Evolutionary conservation across 2,888 invertebrate genomes (phyloP).

Genomic region (Trimorus sp.): DNA sequence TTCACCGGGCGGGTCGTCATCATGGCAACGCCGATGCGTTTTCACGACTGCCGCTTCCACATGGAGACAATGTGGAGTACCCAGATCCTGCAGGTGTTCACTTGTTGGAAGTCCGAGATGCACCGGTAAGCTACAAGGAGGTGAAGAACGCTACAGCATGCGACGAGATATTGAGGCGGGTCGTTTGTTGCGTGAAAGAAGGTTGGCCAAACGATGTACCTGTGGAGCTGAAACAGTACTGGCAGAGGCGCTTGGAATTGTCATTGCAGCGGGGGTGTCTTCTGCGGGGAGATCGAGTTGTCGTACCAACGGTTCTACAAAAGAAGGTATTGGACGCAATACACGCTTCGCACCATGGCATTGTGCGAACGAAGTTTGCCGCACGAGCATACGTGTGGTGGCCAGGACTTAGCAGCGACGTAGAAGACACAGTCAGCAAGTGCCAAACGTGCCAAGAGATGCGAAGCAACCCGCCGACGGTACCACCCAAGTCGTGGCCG

Average conservation of each 20-base stretch:
- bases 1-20: conserved; percentile 2
- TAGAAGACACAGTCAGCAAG: not conserved
- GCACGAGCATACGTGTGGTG: no score
- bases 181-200: not conserved
- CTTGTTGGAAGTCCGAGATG: conserved; percentile 20
- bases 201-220: conserved; percentile 19
- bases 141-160: not conserved
- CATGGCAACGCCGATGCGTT: conserved; percentile 25
- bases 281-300: no score
- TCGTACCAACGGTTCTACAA: no score
- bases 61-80: no score
- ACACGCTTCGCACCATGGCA: no score
- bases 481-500: conserved; percentile 27
- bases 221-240: no score
- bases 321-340: no score
- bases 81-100: conserved; percentile 28
- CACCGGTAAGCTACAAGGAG: conserved; percentile 5
- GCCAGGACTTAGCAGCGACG: conserved; percentile 5
- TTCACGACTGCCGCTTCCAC: conserved; percentile 14
- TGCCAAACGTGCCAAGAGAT: conserved; percentile 8
- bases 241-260: no score
- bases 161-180: not conserved
- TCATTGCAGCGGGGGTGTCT: no score
- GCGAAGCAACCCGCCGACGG: conserved; percentile 1
- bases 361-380: no score